A percentile compares a stretch with the other conserved stretches of the same genome.
phyloP scores from a whole-genome alignment of 2,113 vertebrate species.

The Oxygymnocypris stewartii region DNA sequence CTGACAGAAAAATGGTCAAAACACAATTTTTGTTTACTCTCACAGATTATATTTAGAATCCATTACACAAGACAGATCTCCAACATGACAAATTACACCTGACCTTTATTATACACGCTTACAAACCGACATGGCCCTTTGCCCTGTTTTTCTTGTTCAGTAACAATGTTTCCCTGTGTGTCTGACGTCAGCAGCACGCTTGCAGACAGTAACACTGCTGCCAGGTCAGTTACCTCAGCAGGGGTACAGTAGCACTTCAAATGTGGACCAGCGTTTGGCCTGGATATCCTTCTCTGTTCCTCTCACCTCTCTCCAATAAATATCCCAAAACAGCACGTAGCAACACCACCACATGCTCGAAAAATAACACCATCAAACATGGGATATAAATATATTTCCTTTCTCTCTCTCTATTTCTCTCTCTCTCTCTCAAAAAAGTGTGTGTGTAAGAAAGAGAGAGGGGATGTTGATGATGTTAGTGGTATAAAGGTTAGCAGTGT shows the following conservation, averaged over 20 bases:
- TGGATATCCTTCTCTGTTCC: constrained; percentile 71
- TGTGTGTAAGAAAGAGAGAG: constrained; percentile 43
- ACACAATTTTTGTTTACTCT: background rate
- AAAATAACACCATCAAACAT: constrained; percentile 71
- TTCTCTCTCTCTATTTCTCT: constrained; percentile 27
- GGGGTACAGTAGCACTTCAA: constrained; percentile 52
- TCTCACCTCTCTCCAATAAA: constrained; percentile 62
- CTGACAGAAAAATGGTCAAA: background rate
- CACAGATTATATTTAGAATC: constrained; percentile 43
- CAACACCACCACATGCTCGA: constrained; percentile 63
- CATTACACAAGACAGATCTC: constrained; percentile 36
- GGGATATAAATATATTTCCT: constrained; percentile 79
- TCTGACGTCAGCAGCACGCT: constrained; percentile 50
- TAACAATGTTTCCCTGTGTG: constrained; percentile 44
- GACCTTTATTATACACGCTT: constrained; percentile 49
- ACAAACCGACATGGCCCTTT: constrained; percentile 47
- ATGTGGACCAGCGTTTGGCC: constrained; percentile 55
- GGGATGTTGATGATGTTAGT: constrained; percentile 57
- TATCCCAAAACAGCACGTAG: constrained; percentile 71
- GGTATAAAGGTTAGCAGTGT: constrained; percentile 77
- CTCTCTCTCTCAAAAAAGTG: no score
- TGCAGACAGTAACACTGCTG: constrained; percentile 33
- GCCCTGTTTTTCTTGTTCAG: constrained; percentile 45
- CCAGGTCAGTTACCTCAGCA: constrained; percentile 54
- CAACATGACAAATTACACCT: constrained; percentile 50